These are phyloP conservation scores for Trematomus loennbergii DNA, from an alignment of 2,113 vertebrate genomes.

Conservation along the genomic window DNA sequence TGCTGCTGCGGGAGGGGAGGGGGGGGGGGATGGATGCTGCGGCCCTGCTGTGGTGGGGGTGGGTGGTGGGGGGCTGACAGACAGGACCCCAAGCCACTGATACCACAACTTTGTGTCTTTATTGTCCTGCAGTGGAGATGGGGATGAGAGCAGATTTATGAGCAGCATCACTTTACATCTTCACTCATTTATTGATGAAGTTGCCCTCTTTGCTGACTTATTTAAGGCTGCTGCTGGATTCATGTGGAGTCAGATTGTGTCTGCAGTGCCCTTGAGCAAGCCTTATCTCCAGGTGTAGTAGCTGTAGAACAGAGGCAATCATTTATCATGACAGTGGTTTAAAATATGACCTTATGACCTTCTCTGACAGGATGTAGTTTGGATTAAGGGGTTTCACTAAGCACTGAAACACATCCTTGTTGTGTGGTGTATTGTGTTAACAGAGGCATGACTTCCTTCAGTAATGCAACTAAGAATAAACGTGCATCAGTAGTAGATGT, in stretches of 20 bases:
- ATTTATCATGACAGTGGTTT: neutral
- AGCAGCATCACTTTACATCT: neutral
- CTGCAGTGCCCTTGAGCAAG: neutral
- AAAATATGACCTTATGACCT: slow-evolving; percentile 2
- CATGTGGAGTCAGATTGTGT: neutral
- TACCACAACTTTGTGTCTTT: neutral
- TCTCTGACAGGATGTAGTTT: neutral
- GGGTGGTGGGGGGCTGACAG: neutral
- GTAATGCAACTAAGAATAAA: too few relatives aligned
- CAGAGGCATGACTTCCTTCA: neutral
- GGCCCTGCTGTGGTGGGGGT: slow-evolving; percentile 9
- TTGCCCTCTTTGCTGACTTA: neutral
- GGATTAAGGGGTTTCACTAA: too few relatives aligned
- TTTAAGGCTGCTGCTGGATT: neutral
- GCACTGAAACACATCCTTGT: neutral
- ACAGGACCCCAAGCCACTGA: neutral
- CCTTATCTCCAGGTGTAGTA: neutral
- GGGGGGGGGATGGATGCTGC: slow-evolving; percentile 28
- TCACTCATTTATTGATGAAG: neutral
- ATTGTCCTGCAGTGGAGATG: neutral
- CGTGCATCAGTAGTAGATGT: neutral
- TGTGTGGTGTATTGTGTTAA: neutral
- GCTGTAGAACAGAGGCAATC: neutral
- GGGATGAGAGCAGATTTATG: neutral
- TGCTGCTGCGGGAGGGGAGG: neutral